Base-by-base conservation (phyloP, 2,888 invertebrate genomes). In the Lithophane ornitopus region DNA sequence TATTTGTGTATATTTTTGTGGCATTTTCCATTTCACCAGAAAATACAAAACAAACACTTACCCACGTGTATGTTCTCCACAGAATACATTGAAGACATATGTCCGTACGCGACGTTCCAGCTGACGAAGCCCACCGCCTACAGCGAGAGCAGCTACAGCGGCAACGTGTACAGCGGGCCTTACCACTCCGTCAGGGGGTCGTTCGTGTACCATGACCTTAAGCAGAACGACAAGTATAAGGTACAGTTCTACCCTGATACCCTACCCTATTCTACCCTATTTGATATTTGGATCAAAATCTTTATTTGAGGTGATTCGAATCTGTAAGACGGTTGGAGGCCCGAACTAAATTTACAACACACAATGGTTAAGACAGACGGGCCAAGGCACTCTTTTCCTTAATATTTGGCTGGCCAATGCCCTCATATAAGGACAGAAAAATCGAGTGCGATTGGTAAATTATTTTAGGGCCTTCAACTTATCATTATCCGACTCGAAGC, bases 11-110 rank as follows among this genome's bases (percentile, higher is more conserved):
- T 12, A n/a, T 54, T 4, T n/a, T n/a, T n/a, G n/a, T 12, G 26
- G 54, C 12, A n/a, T 54, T 26, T 56, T 56, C 7, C 54, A 12
- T 22, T 54, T 54, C n/a, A 22, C n/a, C 26, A 26, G 14, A 56
- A 56, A 56, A 16, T 26, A 26, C 26, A 26, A 26, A 56, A 26
- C 26, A 56, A 56, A 56, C 56, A 7, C 14, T 56, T 7, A 54
- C n/a, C 26, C 26, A 56, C 54, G 12, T 26, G 6, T 54, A 26
- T 56, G 12, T 46, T 62, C 14, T 78, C 74, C 77, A n/a, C 97
- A 97, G 99, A 99, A 93, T 99, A 99, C 95, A 98, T 98, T 91
- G 99, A 99, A 96, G 99, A 99, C 92, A 98, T 99, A 89, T 99
- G 99, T 92, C 99, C 99, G 0, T 99, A 99, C 95, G 99, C 99